Base-by-base conservation (phyloP, 2,797 vertebrate species). In the Ctenochaetus hawaiiensis region DNA sequence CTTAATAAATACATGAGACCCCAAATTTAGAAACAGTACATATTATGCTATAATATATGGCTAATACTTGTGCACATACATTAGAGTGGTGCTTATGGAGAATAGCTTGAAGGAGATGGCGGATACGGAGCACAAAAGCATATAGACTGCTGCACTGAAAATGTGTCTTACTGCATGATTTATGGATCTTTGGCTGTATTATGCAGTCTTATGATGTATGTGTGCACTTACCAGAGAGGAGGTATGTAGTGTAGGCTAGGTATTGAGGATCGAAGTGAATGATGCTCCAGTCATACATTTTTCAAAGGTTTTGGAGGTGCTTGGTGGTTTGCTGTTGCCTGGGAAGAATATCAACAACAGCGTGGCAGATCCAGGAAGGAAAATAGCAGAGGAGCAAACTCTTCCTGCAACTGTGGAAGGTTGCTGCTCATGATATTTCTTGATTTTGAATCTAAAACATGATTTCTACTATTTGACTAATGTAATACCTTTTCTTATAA, bases 221-320 rank as follows among this genome's bases (percentile, higher is more conserved):
- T 87, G 81, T 67, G 83, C 89, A 86, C 88, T 93, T 92, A 91
- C 84, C 81, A 84, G 70, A 89, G 51, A 87, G 81, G 74, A 84
- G 83, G 77, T 83, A 82, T 80, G 84, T 87, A 86, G 80, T 73
- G 67, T 72, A 70, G 75, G 84, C 75, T 39, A 72, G 78, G 83
- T 85, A 85, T 77, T 78, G 86, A 67, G 74, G 89, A 90, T 91
- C 61, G 66, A 86, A 84, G 79, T 86, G 87, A 90, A 91, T 85
- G 89, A 93, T 89, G 89, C 83, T 90, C 80, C 64, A 72, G 81
- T 91, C 89, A 91, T 90, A 74, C 81, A 93, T 93, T 91, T 92
- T 93, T 92, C 77, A 94, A 80, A 78, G 72, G 72, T 58, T 83
- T 91, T 74, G 70, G 75, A 68, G 86, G 75, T 41, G 65, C 71